phyloP scores from a whole-genome alignment of 2,888 invertebrate species.

The Andrena bucephala region DNA sequence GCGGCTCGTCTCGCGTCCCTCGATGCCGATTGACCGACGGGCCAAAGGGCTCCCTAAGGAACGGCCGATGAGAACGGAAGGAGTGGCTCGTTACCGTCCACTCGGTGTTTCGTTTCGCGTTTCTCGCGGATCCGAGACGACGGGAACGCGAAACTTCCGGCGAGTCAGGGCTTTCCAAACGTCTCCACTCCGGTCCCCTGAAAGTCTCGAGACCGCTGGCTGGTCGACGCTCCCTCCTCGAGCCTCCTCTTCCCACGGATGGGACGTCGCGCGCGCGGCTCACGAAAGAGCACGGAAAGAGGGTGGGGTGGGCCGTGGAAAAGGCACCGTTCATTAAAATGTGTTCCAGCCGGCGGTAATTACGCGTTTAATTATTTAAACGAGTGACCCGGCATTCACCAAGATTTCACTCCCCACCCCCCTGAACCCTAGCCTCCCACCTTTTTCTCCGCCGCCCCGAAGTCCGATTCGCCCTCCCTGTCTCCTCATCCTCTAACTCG shows the following conservation, averaged over 20 bases:
- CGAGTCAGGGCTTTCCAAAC: slow-evolving; percentile 19
- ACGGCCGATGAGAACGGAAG: slow-evolving; percentile 13
- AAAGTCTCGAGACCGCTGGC: slow-evolving; percentile 30
- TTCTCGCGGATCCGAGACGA: slow-evolving; percentile 6
- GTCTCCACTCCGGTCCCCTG: slow-evolving; percentile 27
- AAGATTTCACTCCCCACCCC: slow-evolving; percentile 67
- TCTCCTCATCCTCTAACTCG: background rate
- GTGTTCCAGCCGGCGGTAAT: slow-evolving; percentile 78
- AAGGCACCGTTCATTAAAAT: slow-evolving; percentile 80
- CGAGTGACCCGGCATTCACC: slow-evolving; percentile 80
- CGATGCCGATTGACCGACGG: background rate
- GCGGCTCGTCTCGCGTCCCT: background rate
- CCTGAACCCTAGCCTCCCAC: background rate
- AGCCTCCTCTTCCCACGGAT: slow-evolving; percentile 4
- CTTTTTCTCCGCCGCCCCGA: background rate
- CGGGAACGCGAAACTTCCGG: slow-evolving; percentile 16
- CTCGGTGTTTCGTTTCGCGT: slow-evolving; percentile 36
- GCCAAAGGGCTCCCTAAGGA: background rate
- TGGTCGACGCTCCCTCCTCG: slow-evolving; percentile 19
- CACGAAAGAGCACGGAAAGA: background rate
- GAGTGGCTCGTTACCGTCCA: slow-evolving; percentile 42
- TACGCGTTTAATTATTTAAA: slow-evolving; percentile 83
- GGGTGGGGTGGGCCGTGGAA: slow-evolving; percentile 20
- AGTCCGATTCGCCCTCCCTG: slow-evolving; percentile 19
- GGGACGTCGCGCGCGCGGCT: background rate